Conservation (phyloP, 2,113 vertebrate species). For the Apodemus sylvaticus region DNA sequence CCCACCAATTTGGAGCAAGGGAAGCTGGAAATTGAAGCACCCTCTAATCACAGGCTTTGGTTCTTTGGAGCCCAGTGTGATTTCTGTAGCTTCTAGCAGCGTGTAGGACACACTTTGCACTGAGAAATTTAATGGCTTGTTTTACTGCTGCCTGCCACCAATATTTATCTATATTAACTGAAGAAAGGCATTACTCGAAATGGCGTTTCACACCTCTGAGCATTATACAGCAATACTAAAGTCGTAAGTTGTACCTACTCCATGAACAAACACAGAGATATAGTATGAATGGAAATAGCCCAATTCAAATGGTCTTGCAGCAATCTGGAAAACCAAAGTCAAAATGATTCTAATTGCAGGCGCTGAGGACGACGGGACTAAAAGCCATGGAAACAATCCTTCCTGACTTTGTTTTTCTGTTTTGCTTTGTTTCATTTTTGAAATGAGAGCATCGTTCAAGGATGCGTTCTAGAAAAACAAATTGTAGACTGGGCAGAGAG, state of each 20-base stretch:
- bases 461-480: neutral
- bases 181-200: constrained; percentile 73
- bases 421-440: neutral
- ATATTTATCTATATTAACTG: constrained; percentile 69
- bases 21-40: neutral
- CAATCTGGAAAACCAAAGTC: constrained; percentile 41
- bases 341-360: neutral
- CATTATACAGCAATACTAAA: constrained; percentile 59
- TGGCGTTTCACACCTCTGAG: constrained; percentile 66
- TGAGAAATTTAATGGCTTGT: constrained; percentile 68
- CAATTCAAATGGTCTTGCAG: constrained; percentile 7
- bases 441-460: neutral
- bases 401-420: neutral
- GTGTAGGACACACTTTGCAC: constrained; percentile 53
- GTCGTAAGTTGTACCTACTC: constrained; percentile 59
- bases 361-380: neutral
- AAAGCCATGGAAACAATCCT: neutral
- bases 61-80: neutral
- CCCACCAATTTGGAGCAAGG: constrained; percentile 27
- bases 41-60: neutral
- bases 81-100: constrained; percentile 65
- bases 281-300: constrained; percentile 48
- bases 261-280: constrained; percentile 60
- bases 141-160: constrained; percentile 72
- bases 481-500: neutral